phyloP scores from a whole-genome alignment of 2,888 invertebrate species.

The Drosophila histrio region DNA sequence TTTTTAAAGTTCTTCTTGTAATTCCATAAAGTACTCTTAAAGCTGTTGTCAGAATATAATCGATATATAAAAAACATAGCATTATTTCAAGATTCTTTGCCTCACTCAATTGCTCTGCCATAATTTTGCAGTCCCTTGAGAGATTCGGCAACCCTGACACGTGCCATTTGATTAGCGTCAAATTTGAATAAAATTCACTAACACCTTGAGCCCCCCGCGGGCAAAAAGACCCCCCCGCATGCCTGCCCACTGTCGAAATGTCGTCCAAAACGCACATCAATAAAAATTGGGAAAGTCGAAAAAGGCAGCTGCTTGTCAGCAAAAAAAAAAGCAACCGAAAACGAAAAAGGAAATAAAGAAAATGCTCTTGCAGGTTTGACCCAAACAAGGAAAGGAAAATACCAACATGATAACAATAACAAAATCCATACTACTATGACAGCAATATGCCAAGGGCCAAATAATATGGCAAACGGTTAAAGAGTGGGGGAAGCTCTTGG shows the following conservation, averaged over 20 bases:
- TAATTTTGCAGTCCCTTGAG: slow-evolving; percentile 4
- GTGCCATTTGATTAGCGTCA: slow-evolving; percentile 72
- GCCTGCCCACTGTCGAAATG: not conserved
- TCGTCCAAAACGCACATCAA: slow-evolving; percentile 14
- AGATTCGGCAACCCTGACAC: slow-evolving; percentile 53
- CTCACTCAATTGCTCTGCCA: slow-evolving; percentile 11
- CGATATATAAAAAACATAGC: no score
- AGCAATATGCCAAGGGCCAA: slow-evolving; percentile 61
- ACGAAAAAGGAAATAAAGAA: slow-evolving; percentile 10
- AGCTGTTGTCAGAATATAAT: not conserved
- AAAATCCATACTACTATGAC: slow-evolving; percentile 44
- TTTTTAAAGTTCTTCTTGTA: not conserved
- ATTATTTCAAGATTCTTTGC: not conserved
- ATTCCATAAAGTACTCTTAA: not conserved
- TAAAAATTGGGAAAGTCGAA: slow-evolving; percentile 22
- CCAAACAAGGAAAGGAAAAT: slow-evolving; percentile 42
- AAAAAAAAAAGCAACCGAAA: slow-evolving; percentile 47
- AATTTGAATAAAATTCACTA: slow-evolving; percentile 79
- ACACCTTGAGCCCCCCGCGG: slow-evolving; percentile 47
- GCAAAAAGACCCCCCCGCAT: not conserved
- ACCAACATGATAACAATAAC: slow-evolving; percentile 56
- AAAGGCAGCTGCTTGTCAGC: slow-evolving; percentile 63
- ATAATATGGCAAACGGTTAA: slow-evolving; percentile 32
- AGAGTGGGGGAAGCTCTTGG: not conserved
- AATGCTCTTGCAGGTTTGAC: slow-evolving; percentile 56